These are phyloP conservation scores for Rhopalosiphum padi DNA, from an alignment of 1,140 invertebrate species.

Conservation along the genomic window DNA sequence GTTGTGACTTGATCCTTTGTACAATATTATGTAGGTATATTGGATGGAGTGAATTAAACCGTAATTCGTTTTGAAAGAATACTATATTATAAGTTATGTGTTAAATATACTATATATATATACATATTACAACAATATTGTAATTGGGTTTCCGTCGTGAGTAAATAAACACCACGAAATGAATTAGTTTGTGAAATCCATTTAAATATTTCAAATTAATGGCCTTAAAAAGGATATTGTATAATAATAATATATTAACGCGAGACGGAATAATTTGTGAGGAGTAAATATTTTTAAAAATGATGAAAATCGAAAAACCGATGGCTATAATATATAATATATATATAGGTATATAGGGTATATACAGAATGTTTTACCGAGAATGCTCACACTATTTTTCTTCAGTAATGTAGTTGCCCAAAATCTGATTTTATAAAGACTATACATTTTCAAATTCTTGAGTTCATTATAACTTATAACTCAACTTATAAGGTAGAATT, in stretches of 20 bases:
- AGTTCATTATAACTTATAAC: not conserved
- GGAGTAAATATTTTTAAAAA: not conserved
- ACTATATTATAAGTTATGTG: not conserved
- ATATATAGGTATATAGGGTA: too few species aligned
- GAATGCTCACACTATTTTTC: not conserved
- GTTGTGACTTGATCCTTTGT: slow-evolving; percentile 23
- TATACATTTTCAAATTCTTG: not conserved
- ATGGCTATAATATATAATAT: too few species aligned
- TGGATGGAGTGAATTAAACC: not conserved
- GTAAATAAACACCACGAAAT: slow-evolving; percentile 25
- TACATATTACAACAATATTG: not conserved
- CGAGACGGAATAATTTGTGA: not conserved
- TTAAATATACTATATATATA: not conserved
- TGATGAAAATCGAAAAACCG: not conserved
- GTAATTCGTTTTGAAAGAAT: not conserved
- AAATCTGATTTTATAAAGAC: not conserved
- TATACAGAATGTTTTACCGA: not conserved
- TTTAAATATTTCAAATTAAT: not conserved
- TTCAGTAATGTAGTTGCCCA: not conserved
- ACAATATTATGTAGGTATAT: not conserved
- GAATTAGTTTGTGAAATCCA: not conserved
- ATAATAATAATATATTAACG: not conserved
- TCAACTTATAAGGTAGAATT: too few species aligned
- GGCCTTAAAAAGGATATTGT: not conserved
- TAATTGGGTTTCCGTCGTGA: not conserved